phyloP scores from a whole-genome alignment of 2,797 vertebrate species.

The Hippoglossus hippoglossus region DNA sequence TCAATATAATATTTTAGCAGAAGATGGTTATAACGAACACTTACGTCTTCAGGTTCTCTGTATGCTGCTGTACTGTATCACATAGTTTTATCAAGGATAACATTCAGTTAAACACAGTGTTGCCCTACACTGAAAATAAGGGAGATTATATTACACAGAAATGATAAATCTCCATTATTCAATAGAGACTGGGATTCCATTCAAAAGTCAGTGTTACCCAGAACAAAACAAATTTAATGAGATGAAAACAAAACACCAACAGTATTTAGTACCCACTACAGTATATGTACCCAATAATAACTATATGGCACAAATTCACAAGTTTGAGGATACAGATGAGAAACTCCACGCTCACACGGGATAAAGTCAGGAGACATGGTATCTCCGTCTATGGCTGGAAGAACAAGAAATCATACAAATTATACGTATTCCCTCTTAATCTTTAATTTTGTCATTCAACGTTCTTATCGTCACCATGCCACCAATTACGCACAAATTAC shows the following conservation, averaged over 20 bases:
- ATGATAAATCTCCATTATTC: neutral
- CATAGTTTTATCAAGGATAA: conserved; percentile 68
- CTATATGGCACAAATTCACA: conserved; percentile 1
- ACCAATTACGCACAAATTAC: conserved; percentile 27
- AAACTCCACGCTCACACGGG: conserved; percentile 91
- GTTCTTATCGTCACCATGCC: no score
- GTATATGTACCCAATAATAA: neutral
- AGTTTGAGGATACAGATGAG: conserved; percentile 94
- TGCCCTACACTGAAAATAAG: neutral
- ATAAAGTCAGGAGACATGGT: conserved; percentile 95
- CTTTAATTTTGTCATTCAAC: neutral
- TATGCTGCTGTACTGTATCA: conserved; percentile 91
- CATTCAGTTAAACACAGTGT: conserved; percentile 2
- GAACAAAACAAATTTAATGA: neutral
- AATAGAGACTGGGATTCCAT: neutral
- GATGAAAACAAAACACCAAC: no score
- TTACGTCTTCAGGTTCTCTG: conserved; percentile 90
- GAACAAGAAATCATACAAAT: conserved; percentile 33
- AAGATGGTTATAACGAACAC: conserved; percentile 30
- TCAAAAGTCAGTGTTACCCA: neutral
- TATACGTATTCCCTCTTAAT: neutral
- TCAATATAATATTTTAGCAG: neutral
- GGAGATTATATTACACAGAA: neutral
- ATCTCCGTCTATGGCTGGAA: conserved; percentile 94
- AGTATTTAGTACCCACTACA: neutral